Conservation (phyloP, 2,888 invertebrate species). For the Parnassius apollo region DNA sequence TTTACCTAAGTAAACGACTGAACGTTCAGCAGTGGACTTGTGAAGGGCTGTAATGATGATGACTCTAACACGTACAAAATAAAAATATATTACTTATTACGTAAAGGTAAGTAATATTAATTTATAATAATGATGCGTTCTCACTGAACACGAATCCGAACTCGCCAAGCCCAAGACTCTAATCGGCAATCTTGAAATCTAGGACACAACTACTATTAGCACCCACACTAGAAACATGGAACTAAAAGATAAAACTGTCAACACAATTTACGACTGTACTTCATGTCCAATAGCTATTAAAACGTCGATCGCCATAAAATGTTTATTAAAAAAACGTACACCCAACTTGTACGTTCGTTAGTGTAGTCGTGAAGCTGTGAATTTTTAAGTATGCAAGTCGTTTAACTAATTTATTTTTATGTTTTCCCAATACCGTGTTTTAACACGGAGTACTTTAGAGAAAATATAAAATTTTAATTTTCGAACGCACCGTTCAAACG, state of each 20-base stretch:
- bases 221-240: too few species aligned
- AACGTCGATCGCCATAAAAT: constrained; percentile 16
- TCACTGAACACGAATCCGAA: too few species aligned
- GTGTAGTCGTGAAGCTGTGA: constrained; percentile 22
- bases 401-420: constrained; percentile 23
- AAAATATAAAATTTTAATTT: constrained; percentile 9
- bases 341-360: constrained; percentile 18
- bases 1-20: too few species aligned
- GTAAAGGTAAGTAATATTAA: too few species aligned
- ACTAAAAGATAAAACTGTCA: not conserved
- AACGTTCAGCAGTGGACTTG: too few species aligned
- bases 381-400: constrained; percentile 22
- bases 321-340: constrained; percentile 21
- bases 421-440: constrained; percentile 12
- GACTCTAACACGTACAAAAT: too few species aligned
- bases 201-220: too few species aligned
- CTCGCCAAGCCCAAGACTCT: too few species aligned
- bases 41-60: too few species aligned
- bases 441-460: constrained; percentile 9
- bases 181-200: too few species aligned
- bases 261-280: not conserved
- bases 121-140: too few species aligned
- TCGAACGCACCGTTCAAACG: constrained; percentile 11
- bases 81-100: too few species aligned
- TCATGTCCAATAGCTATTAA: constrained; percentile 3